Base-by-base conservation (phyloP, 2,888 invertebrate genomes). In the Leucania comma region DNA sequence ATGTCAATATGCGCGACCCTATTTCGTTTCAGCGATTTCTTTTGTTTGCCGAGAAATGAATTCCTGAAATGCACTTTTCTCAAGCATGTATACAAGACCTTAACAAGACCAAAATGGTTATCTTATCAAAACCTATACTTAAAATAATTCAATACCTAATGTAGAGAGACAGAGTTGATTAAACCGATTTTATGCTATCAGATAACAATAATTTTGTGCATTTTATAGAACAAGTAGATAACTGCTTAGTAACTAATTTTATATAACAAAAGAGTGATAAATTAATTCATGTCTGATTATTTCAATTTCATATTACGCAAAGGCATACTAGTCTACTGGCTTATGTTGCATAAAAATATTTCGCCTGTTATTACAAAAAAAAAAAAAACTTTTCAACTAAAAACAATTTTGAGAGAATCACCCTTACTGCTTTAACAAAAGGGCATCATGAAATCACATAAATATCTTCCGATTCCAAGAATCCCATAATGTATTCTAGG, bases 81-180 rank as follows among this genome's bases (percentile, higher is more conserved):
- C 9, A 3, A 2, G 3, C 20, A 14, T 70, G 26, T 70, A 24
- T 24, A 10, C 9, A 12, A 0, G 26, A 24, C 77, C 54, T 59
- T 73, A 54, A 54, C 1, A 20, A 26, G 0, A 17, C 0, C 8
- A 0, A 38, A 32, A 50, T 42, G 56, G 2, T 26, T 8, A 38
- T 0, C 5, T 51, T 72, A 57, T 62, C 56, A 20, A 3, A 56
- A 42, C 38, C n/a, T 6, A 20, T 3, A 65, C 35, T 68, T n/a
- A 14, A 38, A 68, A n/a, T 68, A 56, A 42, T 50, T 5, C 0
- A 24, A 50, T 14, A 20, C 14, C 20, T 46, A 32, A 64, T 26
- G 64, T 4, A n/a, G 9, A 9, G n/a, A 24, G 3, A n/a, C 24
- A 51, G 20, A 5, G 26, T 32, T n/a, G 76, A 76, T 76, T 69